Conservation (phyloP, 2,797 vertebrate species). For the Ataeniobius toweri region DNA sequence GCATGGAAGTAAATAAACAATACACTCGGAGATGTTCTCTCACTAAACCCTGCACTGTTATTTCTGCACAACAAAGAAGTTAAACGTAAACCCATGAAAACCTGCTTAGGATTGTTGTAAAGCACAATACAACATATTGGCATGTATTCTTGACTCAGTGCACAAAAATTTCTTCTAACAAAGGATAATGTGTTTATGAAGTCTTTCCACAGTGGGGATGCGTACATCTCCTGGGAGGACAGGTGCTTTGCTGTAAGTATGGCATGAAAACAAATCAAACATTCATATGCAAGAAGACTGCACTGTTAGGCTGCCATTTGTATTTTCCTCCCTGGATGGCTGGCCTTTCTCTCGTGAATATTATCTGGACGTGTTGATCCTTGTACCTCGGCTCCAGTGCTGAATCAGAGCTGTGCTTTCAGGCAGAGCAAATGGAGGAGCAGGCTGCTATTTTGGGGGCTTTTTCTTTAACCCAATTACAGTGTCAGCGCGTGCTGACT, state of each 20-base stretch:
- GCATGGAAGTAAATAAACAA: constrained; percentile 39
- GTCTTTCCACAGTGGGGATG: constrained; percentile 12
- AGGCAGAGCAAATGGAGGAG: constrained; percentile 44
- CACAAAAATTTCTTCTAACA: constrained; percentile 26
- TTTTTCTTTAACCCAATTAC: constrained; percentile 77
- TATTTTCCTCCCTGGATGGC: constrained; percentile 37
- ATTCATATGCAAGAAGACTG: constrained; percentile 39
- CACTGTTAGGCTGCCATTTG: constrained; percentile 28
- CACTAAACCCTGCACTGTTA: constrained; percentile 18
- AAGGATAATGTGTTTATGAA: constrained; percentile 32
- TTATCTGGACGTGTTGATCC: constrained; percentile 54
- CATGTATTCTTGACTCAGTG: constrained; percentile 19
- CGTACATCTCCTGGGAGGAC: constrained; percentile 32
- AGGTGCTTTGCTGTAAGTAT: constrained; percentile 39
- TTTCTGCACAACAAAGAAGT: constrained; percentile 20
- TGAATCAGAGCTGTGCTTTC: constrained; percentile 50
- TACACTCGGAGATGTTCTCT: constrained; percentile 17
- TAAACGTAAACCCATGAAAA: constrained; percentile 29
- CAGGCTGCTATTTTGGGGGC: constrained; percentile 63
- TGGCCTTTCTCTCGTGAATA: constrained; percentile 45
- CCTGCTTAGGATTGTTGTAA: constrained; percentile 36
- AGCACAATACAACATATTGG: constrained; percentile 29
- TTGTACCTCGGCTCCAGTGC: constrained; percentile 50
- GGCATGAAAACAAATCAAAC: constrained; percentile 43
- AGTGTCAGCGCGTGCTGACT: constrained; percentile 32